phyloP scores from a whole-genome alignment of 1,140 invertebrate species.

The Homarus americanus region DNA sequence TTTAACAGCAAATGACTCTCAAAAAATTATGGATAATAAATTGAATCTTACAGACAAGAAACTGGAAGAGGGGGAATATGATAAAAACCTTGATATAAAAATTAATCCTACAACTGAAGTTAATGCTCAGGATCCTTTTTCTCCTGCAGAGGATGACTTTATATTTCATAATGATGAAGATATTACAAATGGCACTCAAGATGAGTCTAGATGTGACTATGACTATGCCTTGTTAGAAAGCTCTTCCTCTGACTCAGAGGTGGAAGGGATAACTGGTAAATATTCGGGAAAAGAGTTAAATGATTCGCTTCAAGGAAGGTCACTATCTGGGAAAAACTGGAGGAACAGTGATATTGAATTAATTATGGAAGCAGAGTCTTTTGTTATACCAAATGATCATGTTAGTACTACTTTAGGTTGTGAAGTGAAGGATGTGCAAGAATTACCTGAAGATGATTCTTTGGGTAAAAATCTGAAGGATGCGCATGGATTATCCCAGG shows the following conservation, averaged over 20 bases:
- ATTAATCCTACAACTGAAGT: background rate
- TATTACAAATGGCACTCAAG: background rate
- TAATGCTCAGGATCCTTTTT: background rate
- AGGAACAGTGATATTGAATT: conserved; percentile 51
- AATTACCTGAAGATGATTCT: background rate
- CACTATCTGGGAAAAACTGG: background rate
- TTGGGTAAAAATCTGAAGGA: background rate
- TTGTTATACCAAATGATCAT: background rate
- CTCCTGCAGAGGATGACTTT: background rate
- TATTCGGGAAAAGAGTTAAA: background rate
- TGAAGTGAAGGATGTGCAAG: background rate
- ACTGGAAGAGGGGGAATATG: background rate
- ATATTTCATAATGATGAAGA: conserved; percentile 3
- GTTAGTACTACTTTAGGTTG: too few species aligned
- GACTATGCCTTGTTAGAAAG: background rate
- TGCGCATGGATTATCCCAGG: background rate
- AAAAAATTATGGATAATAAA: background rate
- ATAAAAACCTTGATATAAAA: background rate
- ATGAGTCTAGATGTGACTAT: background rate
- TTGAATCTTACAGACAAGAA: background rate
- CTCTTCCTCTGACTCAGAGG: conserved; percentile 50
- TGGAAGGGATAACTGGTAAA: conserved; percentile 44
- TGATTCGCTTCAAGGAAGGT: background rate
- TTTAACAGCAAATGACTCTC: background rate
- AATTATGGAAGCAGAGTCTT: conserved; percentile 31